Conservation (phyloP, 2,113 vertebrate genomes). For the Todiramphus chloris region DNA sequence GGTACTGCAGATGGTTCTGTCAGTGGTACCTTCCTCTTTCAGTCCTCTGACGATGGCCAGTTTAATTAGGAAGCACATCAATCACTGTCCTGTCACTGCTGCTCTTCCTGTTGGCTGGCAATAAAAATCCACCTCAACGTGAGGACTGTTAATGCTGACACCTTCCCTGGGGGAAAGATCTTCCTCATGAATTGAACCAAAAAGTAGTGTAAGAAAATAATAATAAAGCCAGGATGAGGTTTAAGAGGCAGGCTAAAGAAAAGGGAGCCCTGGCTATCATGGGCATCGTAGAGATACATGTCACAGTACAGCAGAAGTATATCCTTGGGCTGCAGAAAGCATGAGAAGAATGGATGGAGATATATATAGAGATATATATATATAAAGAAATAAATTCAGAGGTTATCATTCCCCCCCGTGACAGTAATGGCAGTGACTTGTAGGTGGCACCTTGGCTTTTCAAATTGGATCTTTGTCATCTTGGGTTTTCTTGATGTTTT, state of each 20-base stretch:
- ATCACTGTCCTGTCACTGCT: neutral
- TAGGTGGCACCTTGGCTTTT: neutral
- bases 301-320: rapidly evolving
- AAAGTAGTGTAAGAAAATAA: neutral
- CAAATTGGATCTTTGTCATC: neutral
- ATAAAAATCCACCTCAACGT: neutral
- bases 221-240: neutral
- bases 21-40: neutral
- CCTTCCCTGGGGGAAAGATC: neutral
- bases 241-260: neutral
- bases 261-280: neutral
- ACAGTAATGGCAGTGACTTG: too few relatives aligned
- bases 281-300: too few relatives aligned
- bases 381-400: neutral
- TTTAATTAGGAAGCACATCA: neutral
- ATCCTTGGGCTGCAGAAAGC: neutral
- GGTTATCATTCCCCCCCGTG: neutral
- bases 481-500: neutral
- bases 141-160: rapidly evolving
- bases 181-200: neutral
- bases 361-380: neutral
- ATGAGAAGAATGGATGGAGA: neutral
- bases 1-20: neutral
- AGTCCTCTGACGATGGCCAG: neutral
- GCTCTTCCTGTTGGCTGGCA: neutral